Evolutionary conservation across 2,888 invertebrate species (phyloP).

Genomic region (Epinotia brunnichana): DNA sequence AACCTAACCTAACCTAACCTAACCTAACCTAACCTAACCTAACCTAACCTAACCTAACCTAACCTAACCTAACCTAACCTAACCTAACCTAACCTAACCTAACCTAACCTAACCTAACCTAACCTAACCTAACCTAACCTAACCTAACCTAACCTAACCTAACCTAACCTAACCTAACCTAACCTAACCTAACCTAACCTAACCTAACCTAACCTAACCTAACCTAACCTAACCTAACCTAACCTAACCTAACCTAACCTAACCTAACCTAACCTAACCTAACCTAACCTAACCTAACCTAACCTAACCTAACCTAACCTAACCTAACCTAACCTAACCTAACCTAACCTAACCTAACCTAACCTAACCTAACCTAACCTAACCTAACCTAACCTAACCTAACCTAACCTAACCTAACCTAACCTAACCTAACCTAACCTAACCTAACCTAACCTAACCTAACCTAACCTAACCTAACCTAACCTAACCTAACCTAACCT

Average conservation of each 20-base stretch:
- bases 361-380: conserved; percentile 36
- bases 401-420: conserved; percentile 49
- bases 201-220: conserved; percentile 15
- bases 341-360: conserved; percentile 1
- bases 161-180: conserved; percentile 15
- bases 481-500: conserved; percentile 43
- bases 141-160: conserved; percentile 15
- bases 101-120: conserved; percentile 15
- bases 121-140: conserved; percentile 15
- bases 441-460: conserved; percentile 54
- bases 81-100: conserved; percentile 15
- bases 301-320: conserved; percentile 15
- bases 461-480: conserved; percentile 33
- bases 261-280: conserved; percentile 15
- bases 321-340: conserved; percentile 15
- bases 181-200: conserved; percentile 15
- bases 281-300: conserved; percentile 15
- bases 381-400: conserved; percentile 46
- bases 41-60: conserved; percentile 15
- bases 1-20: conserved; percentile 15
- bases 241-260: conserved; percentile 15
- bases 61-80: conserved; percentile 15
- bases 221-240: conserved; percentile 15
- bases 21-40: conserved; percentile 15
- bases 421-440: conserved; percentile 58